These are phyloP conservation scores for Lasioglossum pauxillum DNA, from an alignment of 2,888 invertebrate genomes.

Conservation along the genomic window DNA sequence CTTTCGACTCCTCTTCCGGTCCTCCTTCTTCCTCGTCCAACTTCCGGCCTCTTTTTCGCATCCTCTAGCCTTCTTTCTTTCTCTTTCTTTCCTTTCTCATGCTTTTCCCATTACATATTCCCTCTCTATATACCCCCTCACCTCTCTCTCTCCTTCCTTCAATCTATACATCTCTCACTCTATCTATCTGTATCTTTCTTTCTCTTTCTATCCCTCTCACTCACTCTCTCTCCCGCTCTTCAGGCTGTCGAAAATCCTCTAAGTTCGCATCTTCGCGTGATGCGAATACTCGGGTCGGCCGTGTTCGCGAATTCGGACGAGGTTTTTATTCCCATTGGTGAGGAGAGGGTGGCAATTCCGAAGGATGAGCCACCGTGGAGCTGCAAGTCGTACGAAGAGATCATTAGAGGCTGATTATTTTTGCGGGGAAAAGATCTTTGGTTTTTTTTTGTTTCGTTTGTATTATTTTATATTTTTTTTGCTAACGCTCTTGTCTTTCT, in stretches of 20 bases:
- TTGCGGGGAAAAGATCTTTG: constrained; percentile 14
- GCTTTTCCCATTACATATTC: no score
- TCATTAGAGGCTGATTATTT: constrained; percentile 64
- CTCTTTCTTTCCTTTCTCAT: background rate
- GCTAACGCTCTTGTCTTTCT: constrained; percentile 9
- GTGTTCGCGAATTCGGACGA: constrained; percentile 61
- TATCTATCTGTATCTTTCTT: background rate
- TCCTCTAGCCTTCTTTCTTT: background rate
- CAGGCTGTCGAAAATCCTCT: constrained; percentile 49
- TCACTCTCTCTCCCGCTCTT: constrained; percentile 30
- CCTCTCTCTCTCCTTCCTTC: background rate
- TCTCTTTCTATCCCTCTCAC: background rate
- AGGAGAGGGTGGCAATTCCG: constrained; percentile 98
- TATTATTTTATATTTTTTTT: background rate
- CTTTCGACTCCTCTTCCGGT: constrained; percentile 17
- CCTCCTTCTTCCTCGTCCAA: background rate
- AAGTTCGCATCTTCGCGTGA: constrained; percentile 51
- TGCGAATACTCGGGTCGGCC: constrained; percentile 41
- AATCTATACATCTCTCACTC: background rate
- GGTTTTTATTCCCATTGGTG: constrained; percentile 97
- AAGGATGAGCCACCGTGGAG: constrained; percentile 98
- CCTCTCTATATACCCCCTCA: background rate
- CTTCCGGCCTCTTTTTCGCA: constrained; percentile 14
- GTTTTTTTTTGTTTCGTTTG: constrained; percentile 1
- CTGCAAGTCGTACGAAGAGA: constrained; percentile 87